phyloP scores from a whole-genome alignment of 2,888 invertebrate species.

The Orchesellides sinensis region DNA sequence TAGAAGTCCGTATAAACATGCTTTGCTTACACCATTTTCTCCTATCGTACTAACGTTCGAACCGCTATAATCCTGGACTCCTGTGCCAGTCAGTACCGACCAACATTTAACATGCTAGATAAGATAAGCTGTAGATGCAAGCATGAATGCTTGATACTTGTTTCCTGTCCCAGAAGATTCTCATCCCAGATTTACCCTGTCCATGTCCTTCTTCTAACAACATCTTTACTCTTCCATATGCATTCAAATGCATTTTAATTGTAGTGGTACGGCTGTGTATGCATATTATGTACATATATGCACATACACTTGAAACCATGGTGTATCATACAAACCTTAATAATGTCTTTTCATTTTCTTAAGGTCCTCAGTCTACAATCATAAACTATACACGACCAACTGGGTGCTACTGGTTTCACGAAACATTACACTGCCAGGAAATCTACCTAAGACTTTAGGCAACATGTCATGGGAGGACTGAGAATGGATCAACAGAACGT shows the following conservation, averaged over 20 bases:
- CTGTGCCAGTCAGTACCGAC: too few relatives aligned
- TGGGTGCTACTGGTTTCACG: not conserved
- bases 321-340: too few relatives aligned
- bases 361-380: not conserved
- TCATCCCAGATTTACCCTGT: conserved; percentile 47
- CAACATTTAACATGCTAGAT: too few relatives aligned
- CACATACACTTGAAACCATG: conserved; percentile 15
- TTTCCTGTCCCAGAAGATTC: conserved; percentile 41
- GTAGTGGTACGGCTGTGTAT: too few relatives aligned
- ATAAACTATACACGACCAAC: too few relatives aligned
- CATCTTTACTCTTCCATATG: conserved; percentile 30
- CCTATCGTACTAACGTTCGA: too few relatives aligned
- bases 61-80: too few relatives aligned
- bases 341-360: not conserved
- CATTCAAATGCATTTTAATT: conserved; percentile 59
- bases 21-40: too few relatives aligned
- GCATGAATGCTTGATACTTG: conserved; percentile 38
- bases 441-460: not conserved
- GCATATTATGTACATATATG: too few relatives aligned
- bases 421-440: not conserved
- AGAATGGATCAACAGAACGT: conserved; percentile 47
- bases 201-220: conserved; percentile 38
- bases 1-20: too few relatives aligned
- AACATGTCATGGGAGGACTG: not conserved
- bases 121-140: not conserved